Evolutionary conservation across 2,888 invertebrate genomes (phyloP).

Genomic region (Listrodromus nycthemerus): DNA sequence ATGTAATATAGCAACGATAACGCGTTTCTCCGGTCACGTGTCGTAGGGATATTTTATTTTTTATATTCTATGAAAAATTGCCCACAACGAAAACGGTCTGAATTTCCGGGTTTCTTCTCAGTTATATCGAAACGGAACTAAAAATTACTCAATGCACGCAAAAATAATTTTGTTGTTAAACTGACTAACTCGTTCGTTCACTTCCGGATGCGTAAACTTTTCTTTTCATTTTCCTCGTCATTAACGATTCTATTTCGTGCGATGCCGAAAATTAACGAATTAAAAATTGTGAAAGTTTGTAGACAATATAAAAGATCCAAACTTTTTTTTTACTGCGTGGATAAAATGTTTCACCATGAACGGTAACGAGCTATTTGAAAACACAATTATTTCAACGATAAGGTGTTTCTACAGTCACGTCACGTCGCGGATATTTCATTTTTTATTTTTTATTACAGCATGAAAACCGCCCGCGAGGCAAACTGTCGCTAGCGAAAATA

Average conservation of each 20-base stretch:
- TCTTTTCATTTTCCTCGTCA: too few species aligned
- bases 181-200: too few species aligned
- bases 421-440: neutral
- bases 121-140: neutral
- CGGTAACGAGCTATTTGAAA: conserved; percentile 13
- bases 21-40: conserved; percentile 17
- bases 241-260: too few species aligned
- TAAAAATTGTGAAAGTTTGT: too few species aligned
- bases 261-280: too few species aligned
- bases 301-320: too few species aligned
- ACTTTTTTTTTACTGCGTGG: too few species aligned
- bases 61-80: neutral
- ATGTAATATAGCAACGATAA: neutral
- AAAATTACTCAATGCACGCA: conserved; percentile 12
- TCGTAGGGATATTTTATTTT: neutral
- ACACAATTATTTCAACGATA: neutral
- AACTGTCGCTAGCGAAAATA: too few species aligned
- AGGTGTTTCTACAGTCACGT: conserved; percentile 8
- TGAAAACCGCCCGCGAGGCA: too few species aligned
- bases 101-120: neutral
- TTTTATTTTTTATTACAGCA: neutral
- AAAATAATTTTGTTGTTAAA: too few species aligned
- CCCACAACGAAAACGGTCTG: neutral
- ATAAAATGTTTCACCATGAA: neutral
- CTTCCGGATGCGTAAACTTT: too few species aligned